Evolutionary conservation across 2,888 invertebrate species (phyloP), one percentile per base, ranked within the genome.

Genomic region (Dicranocentrus wangi): DNA sequence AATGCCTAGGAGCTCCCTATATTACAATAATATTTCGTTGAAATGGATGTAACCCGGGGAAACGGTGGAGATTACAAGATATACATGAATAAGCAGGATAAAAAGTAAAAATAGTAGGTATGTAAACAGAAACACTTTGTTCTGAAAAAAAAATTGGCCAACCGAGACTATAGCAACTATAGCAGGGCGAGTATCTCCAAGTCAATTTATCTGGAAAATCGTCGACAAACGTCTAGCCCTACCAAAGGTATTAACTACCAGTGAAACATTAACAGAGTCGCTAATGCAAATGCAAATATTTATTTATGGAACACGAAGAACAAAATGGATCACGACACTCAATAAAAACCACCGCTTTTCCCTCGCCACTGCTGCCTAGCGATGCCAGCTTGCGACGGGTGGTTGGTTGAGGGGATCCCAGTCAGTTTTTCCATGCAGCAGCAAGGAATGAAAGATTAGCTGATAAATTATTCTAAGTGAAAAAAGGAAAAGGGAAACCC

Each of bases 281-380:
- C 61, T 69, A 77, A 77, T 77, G 61, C 76, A 39, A 61, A 23
- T 8, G 76, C 39, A 77, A 77, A 77, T 77, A 77, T 77, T 77
- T 66, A 61, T 68, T n/a, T n/a, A n/a, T n/a, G n/a, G n/a, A n/a
- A 60, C 21, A 66, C 53, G 75, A 58, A 32, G 15, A 39, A 53
- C 21, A 28, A 66, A 75, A 53, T 75, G 55, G 42, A 27, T n/a
- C 61, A 47, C 3, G 39, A 51, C 23, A 43, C 23, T 60, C 61
- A 60, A 61, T 32, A 61, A 58, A 23, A 28, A 21, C 58, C 3
- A 32, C 32, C 32, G n/a, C 32, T 32, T 32, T 32, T 32, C 32
- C 10, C 32, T 32, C n/a, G n/a, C n/a, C n/a, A n/a, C n/a, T n/a
- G n/a, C n/a, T n/a, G n/a, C n/a, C n/a, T n/a, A n/a, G 17, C 3